Base-by-base conservation (phyloP, 2,797 vertebrate genomes). In the Anisognathus igniventris region DNA sequence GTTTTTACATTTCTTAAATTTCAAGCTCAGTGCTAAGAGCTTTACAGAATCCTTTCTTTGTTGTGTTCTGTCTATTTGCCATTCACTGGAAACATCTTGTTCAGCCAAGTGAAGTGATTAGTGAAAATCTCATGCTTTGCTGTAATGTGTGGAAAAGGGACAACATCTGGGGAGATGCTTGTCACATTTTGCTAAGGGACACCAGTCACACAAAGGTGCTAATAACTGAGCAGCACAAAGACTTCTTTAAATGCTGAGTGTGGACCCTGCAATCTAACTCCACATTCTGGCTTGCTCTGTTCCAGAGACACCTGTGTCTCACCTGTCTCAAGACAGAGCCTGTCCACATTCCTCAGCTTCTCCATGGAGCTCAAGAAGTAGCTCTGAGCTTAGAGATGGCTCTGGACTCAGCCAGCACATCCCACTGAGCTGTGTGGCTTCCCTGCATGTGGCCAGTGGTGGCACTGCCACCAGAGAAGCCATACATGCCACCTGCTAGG, bases 1-100 rank as follows among this genome's bases (percentile, higher is more conserved):
- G 11, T 84, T 88, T 95, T 72, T 15, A 47, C 12, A 15, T 70
- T 81, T 76, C 91, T 89, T 81, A 44, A 90, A 68, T 81, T 64
- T 71, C 76, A 81, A 74, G 47, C 54, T 86, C 30, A 80, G 28
- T 75, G 22, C 14, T 58, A 77, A 64, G 6, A 72, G 65, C 37
- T 87, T 79, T 58, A 78, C 22, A 35, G 28, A 92, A 64, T 57
- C 19, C 21, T 67, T 58, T 60, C 9, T 82, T 82, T 76, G 14
- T 50, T 73, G 30, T 27, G 25, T 51, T 76, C 57, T 62, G 16
- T 51, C 53, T 85, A 79, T 80, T 92, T 95, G 45, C 19, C 17
- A n/a, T 70, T 82, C 56, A 56, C 42, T 45, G 18, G 33, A 50
- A 77, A 4, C 31, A 40, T 12, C 57, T 61, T 61, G 10, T 87